phyloP scores from a whole-genome alignment of 1,140 invertebrate species.

The Phortica variegata region DNA sequence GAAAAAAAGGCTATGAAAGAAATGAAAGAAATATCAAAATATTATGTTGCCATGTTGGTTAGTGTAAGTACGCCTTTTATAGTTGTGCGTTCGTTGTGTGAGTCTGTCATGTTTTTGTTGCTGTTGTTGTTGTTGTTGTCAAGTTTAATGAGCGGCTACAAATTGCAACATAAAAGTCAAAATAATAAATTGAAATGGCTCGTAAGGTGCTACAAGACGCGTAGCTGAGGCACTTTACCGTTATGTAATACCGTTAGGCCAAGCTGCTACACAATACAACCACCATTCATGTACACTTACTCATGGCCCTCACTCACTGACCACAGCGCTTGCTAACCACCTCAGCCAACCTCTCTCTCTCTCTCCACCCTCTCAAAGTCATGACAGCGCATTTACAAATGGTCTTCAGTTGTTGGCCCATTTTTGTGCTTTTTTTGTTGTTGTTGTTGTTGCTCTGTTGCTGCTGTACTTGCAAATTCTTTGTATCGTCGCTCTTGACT shows the following conservation, averaged over 20 bases:
- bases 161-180: constrained; percentile 53
- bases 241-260: constrained; percentile 45
- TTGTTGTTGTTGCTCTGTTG: constrained; percentile 3
- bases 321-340: neutral
- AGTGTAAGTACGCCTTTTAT: neutral
- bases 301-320: neutral
- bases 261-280: constrained; percentile 24
- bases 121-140: constrained; percentile 22
- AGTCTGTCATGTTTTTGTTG: constrained; percentile 26
- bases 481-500: neutral
- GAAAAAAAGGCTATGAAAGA: neutral
- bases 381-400: no score
- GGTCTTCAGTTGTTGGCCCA: no score
- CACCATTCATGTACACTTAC: neutral
- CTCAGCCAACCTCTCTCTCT: no score
- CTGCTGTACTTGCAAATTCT: neutral
- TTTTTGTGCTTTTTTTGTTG: no score
- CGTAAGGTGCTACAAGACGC: constrained; percentile 32
- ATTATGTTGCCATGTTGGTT: no score
- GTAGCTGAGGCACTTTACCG: constrained; percentile 11
- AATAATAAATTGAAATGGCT: constrained; percentile 56
- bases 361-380: no score
- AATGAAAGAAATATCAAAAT: neutral
- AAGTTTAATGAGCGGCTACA: constrained; percentile 50
- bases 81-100: neutral